Evolutionary conservation across 2,888 invertebrate genomes (phyloP).

Genomic region (Pollenia angustigena): DNA sequence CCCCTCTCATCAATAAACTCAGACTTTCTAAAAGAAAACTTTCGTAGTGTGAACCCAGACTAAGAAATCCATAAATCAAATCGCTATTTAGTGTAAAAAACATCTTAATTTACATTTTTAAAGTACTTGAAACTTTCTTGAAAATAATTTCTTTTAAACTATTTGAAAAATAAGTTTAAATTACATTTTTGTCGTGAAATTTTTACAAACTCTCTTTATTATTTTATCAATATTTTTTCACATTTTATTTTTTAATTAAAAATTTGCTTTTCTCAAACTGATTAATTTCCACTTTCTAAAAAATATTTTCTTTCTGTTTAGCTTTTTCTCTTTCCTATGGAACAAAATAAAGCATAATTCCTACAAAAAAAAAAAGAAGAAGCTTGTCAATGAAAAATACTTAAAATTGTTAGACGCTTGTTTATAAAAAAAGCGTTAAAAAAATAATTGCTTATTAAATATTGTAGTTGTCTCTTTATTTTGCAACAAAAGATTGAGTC

Average conservation of each 20-base stretch:
- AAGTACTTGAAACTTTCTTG: no score
- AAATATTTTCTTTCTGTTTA: not conserved
- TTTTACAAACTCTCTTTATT: not conserved
- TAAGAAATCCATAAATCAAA: no score
- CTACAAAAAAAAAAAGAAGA: not conserved
- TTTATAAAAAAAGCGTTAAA: not conserved
- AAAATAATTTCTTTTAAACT: not conserved
- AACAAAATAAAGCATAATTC: not conserved
- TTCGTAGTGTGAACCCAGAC: no score
- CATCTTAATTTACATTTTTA: no score
- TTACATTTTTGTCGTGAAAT: not conserved
- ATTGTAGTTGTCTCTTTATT: not conserved
- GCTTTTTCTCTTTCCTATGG: not conserved
- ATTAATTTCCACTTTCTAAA: slow-evolving; percentile 51
- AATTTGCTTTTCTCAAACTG: not conserved
- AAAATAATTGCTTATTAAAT: slow-evolving; percentile 47
- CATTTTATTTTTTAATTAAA: not conserved
- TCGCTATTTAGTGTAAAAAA: no score
- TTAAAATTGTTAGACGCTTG: not conserved
- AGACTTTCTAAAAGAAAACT: no score
- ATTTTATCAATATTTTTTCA: not conserved
- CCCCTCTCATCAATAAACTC: no score
- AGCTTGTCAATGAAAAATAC: slow-evolving; percentile 20
- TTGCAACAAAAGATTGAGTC: slow-evolving; percentile 1
- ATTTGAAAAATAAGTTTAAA: not conserved